phyloP scores from a whole-genome alignment of 2,888 invertebrate genomes.

The Apamea anceps region DNA sequence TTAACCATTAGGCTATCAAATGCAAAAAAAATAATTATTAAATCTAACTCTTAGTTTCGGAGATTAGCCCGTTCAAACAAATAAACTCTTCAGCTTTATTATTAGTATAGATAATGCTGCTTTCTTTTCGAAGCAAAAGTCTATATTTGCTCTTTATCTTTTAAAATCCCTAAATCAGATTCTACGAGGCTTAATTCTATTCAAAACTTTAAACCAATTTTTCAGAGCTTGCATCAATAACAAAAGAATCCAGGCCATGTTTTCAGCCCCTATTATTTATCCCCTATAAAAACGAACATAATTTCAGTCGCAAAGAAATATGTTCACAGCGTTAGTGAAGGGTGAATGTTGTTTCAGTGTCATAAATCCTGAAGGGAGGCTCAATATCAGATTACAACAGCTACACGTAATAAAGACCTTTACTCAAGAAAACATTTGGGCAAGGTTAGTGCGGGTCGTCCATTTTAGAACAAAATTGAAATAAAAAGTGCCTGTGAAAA shows the following conservation, averaged over 20 bases:
- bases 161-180: background rate
- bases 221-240: background rate
- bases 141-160: background rate
- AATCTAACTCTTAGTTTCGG: no score
- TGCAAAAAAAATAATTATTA: no score
- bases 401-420: conserved; percentile 55
- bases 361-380: conserved; percentile 56
- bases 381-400: conserved; percentile 63
- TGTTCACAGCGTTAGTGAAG: conserved; percentile 44
- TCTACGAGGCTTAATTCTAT: background rate
- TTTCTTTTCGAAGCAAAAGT: background rate
- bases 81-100: no score
- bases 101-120: background rate
- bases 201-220: background rate
- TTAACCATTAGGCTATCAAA: no score
- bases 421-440: conserved; percentile 50
- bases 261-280: conserved; percentile 24
- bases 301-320: conserved; percentile 50
- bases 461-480: conserved; percentile 37
- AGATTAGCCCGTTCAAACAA: no score
- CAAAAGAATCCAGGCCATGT: conserved; percentile 7
- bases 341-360: conserved; percentile 54
- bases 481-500: conserved; percentile 29
- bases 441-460: conserved; percentile 10
- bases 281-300: conserved; percentile 36